Evolutionary conservation across 1,140 invertebrate species (phyloP).

Genomic region (Rhizoglyphus robini): DNA sequence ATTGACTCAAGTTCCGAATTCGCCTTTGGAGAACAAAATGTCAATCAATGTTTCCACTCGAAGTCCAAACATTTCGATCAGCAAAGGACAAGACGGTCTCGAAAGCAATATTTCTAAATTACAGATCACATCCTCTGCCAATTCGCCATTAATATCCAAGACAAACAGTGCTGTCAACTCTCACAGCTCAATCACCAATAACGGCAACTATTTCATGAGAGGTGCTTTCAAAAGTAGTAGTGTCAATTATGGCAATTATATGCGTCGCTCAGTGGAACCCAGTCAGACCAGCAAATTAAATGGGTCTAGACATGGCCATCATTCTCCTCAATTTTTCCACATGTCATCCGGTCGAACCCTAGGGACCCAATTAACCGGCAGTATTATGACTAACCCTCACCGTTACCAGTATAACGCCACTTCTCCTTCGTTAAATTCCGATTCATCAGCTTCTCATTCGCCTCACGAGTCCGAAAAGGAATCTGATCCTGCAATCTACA

Average conservation of each 20-base stretch:
- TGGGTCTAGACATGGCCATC: neutral
- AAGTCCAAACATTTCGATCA: neutral
- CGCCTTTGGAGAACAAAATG: neutral
- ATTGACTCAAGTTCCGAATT: neutral
- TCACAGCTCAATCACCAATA: neutral
- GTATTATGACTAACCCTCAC: neutral
- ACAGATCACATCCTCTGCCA: neutral
- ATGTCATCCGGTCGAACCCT: neutral
- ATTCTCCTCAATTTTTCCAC: neutral
- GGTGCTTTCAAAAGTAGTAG: constrained; percentile 18
- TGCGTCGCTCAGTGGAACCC: constrained; percentile 3
- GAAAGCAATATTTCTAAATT: neutral
- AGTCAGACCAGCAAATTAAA: neutral
- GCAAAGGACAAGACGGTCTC: neutral
- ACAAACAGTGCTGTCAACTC: neutral
- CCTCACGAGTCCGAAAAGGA: neutral
- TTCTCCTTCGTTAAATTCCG: constrained; percentile 8
- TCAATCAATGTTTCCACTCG: neutral
- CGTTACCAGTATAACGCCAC: neutral
- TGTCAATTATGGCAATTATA: constrained; percentile 16
- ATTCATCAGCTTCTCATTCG: constrained; percentile 11
- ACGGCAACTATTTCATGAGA: constrained; percentile 6
- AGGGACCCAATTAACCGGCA: neutral
- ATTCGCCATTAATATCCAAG: constrained; percentile 1
- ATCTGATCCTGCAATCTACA: neutral